A percentile compares a stretch with the other conserved stretches of the same genome.
Evolutionary conservation across 2,113 vertebrate genomes (phyloP).

Genomic region (Centrocercus urophasianus): DNA sequence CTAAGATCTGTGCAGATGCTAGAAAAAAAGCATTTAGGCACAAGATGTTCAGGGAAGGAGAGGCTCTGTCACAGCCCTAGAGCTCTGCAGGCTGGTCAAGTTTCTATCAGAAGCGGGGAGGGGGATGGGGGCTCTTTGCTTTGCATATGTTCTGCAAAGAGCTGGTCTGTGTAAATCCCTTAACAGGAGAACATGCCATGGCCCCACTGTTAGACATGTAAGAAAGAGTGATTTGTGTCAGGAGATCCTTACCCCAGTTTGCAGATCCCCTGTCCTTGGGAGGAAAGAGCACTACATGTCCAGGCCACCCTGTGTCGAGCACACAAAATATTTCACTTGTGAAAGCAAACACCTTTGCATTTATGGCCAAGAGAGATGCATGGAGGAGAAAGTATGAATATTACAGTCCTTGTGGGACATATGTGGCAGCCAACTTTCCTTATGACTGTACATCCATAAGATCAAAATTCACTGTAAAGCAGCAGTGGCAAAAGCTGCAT

Average conservation of each 20-base stretch:
- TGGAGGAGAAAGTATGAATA: not conserved
- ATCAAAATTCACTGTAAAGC: not conserved
- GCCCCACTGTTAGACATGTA: not conserved
- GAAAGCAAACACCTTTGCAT: not conserved
- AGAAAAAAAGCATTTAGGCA: accelerated
- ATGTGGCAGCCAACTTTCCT: not conserved
- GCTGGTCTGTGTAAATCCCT: not conserved
- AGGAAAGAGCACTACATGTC: not conserved
- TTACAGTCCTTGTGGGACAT: not conserved
- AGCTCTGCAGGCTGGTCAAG: not conserved
- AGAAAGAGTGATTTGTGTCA: not conserved
- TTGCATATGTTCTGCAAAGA: not conserved
- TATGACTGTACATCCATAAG: not conserved
- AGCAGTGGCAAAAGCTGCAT: not conserved
- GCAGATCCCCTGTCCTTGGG: not conserved
- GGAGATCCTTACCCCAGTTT: not conserved
- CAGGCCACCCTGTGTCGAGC: not conserved
- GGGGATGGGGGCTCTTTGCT: not conserved
- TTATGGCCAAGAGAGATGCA: not conserved
- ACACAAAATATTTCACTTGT: not conserved
- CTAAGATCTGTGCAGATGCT: not conserved
- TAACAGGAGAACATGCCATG: not conserved
- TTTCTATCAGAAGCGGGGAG: not conserved
- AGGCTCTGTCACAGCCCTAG: not conserved
- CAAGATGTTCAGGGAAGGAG: not conserved